Percentiles rank a stretch among this genome's conserved stretches.
These are phyloP conservation scores for Noctilio leporinus DNA, from an alignment of 2,113 vertebrate genomes.

Conservation along the genomic window DNA sequence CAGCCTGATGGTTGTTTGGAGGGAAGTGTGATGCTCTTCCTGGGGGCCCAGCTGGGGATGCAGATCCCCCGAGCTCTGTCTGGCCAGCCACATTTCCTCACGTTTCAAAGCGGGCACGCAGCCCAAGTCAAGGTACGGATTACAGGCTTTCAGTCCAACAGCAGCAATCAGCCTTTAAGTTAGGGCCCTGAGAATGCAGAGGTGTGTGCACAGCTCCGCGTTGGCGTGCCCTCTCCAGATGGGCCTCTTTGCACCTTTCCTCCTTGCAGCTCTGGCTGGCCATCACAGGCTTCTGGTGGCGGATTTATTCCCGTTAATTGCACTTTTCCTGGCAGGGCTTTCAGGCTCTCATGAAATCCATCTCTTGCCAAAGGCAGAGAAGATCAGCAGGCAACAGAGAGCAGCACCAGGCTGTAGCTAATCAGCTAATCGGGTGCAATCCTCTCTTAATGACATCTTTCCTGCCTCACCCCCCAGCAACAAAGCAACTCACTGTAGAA, in stretches of 20 bases:
- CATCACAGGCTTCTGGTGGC: conserved; percentile 1
- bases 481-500: background rate
- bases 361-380: conserved; percentile 37
- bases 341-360: background rate
- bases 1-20: background rate
- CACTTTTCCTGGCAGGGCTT: conserved; percentile 31
- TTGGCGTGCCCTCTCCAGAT: background rate
- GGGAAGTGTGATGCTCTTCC: background rate
- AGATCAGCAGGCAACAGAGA: background rate
- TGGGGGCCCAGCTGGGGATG: background rate
- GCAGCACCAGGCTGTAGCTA: background rate
- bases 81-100: background rate
- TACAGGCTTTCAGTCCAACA: background rate
- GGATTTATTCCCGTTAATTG: conserved; percentile 17
- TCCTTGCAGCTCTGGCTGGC: background rate
- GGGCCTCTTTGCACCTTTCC: background rate
- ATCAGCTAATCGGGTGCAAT: background rate
- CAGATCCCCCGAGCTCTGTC: background rate
- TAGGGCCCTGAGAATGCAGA: background rate
- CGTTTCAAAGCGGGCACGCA: background rate
- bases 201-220: background rate
- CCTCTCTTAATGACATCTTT: background rate
- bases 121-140: background rate
- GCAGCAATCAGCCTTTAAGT: background rate
- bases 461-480: background rate